Base-by-base conservation (phyloP, 1,140 invertebrate species). In the Drosophila nigromelanica region DNA sequence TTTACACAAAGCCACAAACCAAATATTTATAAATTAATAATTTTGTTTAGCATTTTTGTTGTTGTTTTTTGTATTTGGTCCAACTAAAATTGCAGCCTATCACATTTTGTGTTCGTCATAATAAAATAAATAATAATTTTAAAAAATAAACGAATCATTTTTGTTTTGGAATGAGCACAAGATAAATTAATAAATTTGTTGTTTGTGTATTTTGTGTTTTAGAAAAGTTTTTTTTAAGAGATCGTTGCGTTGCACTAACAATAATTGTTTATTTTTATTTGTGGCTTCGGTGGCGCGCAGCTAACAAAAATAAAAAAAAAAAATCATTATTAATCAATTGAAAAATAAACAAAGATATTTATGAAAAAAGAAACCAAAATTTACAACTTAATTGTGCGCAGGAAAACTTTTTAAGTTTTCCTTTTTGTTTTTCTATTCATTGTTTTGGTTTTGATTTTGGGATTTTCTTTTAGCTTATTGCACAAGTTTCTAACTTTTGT, bases 81-180 rank as follows among this genome's bases (percentile, higher is more conserved):
- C 83, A 89, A 89, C 78, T 81, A 78, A 87, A 89, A 89, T 83
- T 87, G 78, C 61, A 63, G 71, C 70, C 83, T 87, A 87, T 87
- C 83, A 87, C 83, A 87, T 87, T 63, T 89, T 52, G 80, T 83
- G 83, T 87, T 76, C 62, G 40, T 70, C 67, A 61, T 71, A 70
- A 61, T 71, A 70, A 67, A 64, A 54, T 86, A 80, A 80, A 80
- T 87, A 78, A 83, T 40, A 76, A 64, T 76, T 76, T 62, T 52
- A 70, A 67, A 55, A 85, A 58, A 54, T 61, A 73, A 69, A 56
- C 56, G 50, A 69, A 73, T 64, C 48, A 63, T 67, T 58, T 54
- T 55, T 30, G 18, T 27, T 50, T 58, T 87, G 82, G 82, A 87
- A 87, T 87, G 82, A 89, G 82, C 82, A 79, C 82, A 87, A 87